A percentile compares a stretch with the other conserved stretches of the same genome.
Evolutionary conservation across 2,888 invertebrate species (phyloP).

Genomic region (Macrosoma leucophasiata): DNA sequence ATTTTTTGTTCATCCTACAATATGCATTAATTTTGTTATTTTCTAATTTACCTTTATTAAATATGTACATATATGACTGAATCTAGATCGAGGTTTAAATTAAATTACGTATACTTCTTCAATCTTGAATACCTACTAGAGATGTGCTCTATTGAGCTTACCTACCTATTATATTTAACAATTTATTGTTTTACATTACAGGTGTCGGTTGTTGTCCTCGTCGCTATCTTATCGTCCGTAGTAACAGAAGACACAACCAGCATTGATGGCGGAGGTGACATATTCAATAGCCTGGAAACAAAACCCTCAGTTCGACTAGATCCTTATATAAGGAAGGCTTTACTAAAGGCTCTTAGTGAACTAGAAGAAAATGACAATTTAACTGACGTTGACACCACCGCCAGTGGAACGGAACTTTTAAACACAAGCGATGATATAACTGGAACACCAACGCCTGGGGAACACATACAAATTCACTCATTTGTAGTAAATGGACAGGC

Average conservation of each 20-base stretch:
- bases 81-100: too few relatives aligned
- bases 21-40: too few relatives aligned
- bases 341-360: conserved; percentile 84
- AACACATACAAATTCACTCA: conserved; percentile 19
- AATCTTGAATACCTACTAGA: too few relatives aligned
- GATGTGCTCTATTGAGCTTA: too few relatives aligned
- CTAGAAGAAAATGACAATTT: conserved; percentile 77
- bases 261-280: conserved; percentile 46
- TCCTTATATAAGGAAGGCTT: conserved; percentile 83
- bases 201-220: conserved; percentile 45
- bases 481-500: conserved; percentile 68
- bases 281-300: conserved; percentile 57
- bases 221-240: conserved; percentile 39
- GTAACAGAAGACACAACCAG: conserved; percentile 44
- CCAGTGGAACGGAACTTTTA: conserved; percentile 54
- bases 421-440: conserved; percentile 51
- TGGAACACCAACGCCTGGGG: conserved; percentile 31
- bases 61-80: too few relatives aligned
- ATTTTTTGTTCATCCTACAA: too few relatives aligned
- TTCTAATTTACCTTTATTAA: too few relatives aligned
- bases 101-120: too few relatives aligned
- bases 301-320: conserved; percentile 79
- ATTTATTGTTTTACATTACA: conserved; percentile 39
- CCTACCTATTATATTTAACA: too few relatives aligned
- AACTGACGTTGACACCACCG: conserved; percentile 58